These are phyloP conservation scores for Pherbina coryleti DNA, from an alignment of 2,888 invertebrate species.

Conservation along the genomic window DNA sequence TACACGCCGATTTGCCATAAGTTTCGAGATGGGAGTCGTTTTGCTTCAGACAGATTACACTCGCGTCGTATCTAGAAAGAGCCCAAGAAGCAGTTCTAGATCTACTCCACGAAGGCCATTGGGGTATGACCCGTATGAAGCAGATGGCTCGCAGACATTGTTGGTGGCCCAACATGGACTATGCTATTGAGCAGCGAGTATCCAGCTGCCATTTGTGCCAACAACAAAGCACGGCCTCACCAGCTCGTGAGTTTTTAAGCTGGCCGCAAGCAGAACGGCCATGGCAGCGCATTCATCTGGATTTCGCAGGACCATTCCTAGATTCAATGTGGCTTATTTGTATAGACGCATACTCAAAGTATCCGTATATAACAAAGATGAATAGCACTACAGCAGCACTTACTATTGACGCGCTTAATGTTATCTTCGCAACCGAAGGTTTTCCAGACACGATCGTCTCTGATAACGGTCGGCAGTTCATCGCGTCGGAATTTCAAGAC, in stretches of 20 bases:
- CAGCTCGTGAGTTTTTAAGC: neutral
- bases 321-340: too few species aligned
- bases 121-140: too few species aligned
- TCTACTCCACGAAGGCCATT: neutral
- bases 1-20: neutral
- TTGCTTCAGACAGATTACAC: neutral
- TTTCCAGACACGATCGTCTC: conserved; percentile 38
- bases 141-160: neutral
- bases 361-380: conserved; percentile 60
- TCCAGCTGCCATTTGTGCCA: too few species aligned
- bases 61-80: neutral
- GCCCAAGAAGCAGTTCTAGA: neutral
- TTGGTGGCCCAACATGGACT: neutral
- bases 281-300: too few species aligned
- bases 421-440: neutral
- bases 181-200: neutral
- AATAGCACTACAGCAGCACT: neutral
- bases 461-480: conserved; percentile 46
- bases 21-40: neutral
- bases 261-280: neutral
- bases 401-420: neutral
- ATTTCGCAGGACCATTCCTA: too few species aligned
- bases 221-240: too few species aligned
- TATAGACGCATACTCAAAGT: conserved; percentile 66
- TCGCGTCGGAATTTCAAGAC: too few species aligned